Evolutionary conservation across 1,140 invertebrate genomes (phyloP), one percentile per base, ranked within the genome.

Genomic region (Cyrtorhinus lividipennis): DNA sequence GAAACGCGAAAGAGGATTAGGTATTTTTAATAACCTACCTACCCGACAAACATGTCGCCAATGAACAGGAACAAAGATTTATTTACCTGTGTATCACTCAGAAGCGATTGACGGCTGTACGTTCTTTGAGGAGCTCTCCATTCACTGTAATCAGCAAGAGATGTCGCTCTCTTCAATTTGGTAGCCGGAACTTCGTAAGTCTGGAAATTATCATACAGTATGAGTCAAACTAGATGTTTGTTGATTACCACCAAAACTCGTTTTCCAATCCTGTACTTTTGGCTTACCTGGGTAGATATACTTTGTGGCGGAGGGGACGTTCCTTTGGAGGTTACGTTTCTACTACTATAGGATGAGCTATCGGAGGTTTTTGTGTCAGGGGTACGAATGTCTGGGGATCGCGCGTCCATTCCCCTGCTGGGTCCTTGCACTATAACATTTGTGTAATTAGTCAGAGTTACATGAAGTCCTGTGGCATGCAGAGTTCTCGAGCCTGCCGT

Each of bases 291-390:
- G 24, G 88, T 91, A 24, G 88, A 87, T 68, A 88, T 88, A 71
- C 78, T 87, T 74, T 91, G 88, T 5, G 88, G 88, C 38, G 87
- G 86, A 59, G 88, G 88, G 20, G 88, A 91, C 22, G 88, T 91
- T 63, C 87, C 87, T 44, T 80, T 86, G 38, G 81, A 81, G n/a
- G 65, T 69, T 22, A 70, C 67, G n/a, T 58, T 74, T 67, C 71
- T 70, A 60, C 70, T 53, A 20, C 48, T 53, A 22, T 53, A 53
- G 10, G 48, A 53, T 22, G 48, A 53, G 20, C 48, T 53, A 22
- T 53, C 48, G 8, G 48, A 53, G 3, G 48, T 53, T 22, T 53
- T 53, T 5, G 48, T 53, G 18, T 59, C 38, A 27, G 59, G 45
- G 1, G 59, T 61, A 20, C 45, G 27, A 27, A 23, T 24, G 27